Evolutionary conservation across 2,797 vertebrate species (phyloP).

Genomic region (Lepilemur ruficaudatus): DNA sequence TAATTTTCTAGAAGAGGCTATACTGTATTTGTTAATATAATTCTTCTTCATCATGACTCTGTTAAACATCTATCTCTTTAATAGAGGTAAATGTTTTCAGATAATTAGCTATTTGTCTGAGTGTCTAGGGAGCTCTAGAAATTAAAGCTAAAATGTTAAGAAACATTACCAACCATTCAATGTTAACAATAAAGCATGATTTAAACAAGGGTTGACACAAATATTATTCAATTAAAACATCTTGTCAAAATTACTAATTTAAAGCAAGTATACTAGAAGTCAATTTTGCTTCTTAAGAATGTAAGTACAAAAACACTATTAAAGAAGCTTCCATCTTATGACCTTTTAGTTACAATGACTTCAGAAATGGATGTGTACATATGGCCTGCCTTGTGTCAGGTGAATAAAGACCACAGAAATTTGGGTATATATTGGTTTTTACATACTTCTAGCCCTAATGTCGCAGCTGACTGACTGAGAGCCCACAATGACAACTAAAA

Average conservation of each 20-base stretch:
- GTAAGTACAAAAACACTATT: not conserved
- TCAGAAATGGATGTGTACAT: not conserved
- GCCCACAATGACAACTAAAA: not conserved
- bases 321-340: not conserved
- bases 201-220: constrained; percentile 2
- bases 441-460: not conserved
- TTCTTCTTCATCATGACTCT: not conserved
- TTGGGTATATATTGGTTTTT: not conserved
- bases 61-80: constrained; percentile 7
- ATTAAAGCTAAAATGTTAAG: constrained; percentile 43
- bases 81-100: constrained; percentile 1
- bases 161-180: not conserved
- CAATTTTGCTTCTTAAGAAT: not conserved
- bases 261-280: not conserved
- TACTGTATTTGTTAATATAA: not conserved
- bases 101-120: constrained; percentile 31
- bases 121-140: not conserved
- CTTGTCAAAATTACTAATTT: not conserved
- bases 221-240: not conserved
- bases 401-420: not conserved
- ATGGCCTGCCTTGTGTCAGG: not conserved
- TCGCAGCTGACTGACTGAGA: not conserved
- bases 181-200: not conserved
- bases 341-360: not conserved
- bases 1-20: not conserved